Evolutionary conservation across 2,113 vertebrate species (phyloP).

Genomic region (Ageneiosus marmoratus): DNA sequence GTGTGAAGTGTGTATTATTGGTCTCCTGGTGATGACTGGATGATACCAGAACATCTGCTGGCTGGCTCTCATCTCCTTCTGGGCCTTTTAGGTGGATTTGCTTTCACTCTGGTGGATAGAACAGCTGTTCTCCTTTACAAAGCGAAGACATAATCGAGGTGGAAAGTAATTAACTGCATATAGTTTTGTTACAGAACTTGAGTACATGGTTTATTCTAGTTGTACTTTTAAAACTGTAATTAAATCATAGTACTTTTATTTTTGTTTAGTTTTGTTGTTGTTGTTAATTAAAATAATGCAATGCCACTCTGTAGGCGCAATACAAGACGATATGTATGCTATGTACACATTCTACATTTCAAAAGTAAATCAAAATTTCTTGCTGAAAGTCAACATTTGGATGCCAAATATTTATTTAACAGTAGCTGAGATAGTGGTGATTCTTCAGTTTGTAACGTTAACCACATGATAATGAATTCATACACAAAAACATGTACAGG

Average conservation of each 20-base stretch:
- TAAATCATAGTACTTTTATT: not conserved
- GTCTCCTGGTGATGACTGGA: constrained; percentile 26
- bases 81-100: constrained; percentile 29
- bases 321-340: not conserved
- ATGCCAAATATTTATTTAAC: not conserved
- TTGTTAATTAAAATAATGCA: not conserved
- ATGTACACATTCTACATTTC: not conserved
- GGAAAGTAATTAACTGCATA: not conserved
- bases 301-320: not conserved
- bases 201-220: not conserved
- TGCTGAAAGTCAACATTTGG: not conserved
- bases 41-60: constrained; percentile 5
- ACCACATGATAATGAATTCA: not conserved
- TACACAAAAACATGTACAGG: not conserved
- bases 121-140: constrained; percentile 20
- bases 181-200: not conserved
- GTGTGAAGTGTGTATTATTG: constrained; percentile 9
- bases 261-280: not conserved
- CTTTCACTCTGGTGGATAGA: constrained; percentile 20
- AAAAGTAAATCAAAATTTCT: not conserved
- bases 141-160: not conserved
- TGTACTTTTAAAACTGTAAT: not conserved
- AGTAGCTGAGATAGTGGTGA: not conserved
- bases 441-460: not conserved
- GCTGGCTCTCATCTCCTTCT: constrained; percentile 14